Evolutionary conservation across 2,113 vertebrate genomes (phyloP), one percentile per base, ranked within the genome.

Genomic region (Ranitomeya variabilis): DNA sequence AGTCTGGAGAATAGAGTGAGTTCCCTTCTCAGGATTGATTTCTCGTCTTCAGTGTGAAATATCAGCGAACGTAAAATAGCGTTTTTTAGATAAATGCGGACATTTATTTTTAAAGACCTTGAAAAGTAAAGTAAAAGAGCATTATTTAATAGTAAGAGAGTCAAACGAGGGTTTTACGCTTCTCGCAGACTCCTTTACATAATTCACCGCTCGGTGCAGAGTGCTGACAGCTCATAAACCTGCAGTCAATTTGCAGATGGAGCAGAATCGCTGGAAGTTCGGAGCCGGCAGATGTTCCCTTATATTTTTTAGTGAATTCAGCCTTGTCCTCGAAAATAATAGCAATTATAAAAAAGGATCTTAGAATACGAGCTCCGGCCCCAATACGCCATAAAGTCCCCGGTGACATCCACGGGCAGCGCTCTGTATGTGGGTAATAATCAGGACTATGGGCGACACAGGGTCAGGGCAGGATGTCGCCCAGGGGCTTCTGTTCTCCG

Each of bases 91-190:
- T 81, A 66, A 52, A 51, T 67, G 81, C 8, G 45, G 21, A n/a
- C 64, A 81, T 83, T 83, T 83, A 83, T 83, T 67, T 83, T 83
- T 83, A 54, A 83, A 83, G 62, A 66, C 16, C 19, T 67, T 83
- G 18, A 83, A 69, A 67, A 67, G 81, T 83, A 83, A 83, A 83
- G 64, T 83, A 83, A 80, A 83, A 83, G 62, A 83, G 81, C 81
- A 83, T 83, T 83, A 83, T 83, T 83, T 67, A 83, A 67, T 16
- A 83, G 81, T 67, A 10, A 62, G 18, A 13, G 60, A 54, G 37
- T 66, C 4, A 16, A 15, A 2, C 7, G 18, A 21, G 13, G 11
- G 19, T 21, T 67, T 13, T 45, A 15, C 45, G 16, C 64, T 8
- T 66, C 45, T 45, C 18, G 31, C 62, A 83, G 80, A 66, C 60